A percentile compares a stretch with the other conserved stretches of the same genome.
These are phyloP conservation scores for Pangasius krempfi DNA, from an alignment of 2,797 vertebrate genomes.

Conservation along the genomic window DNA sequence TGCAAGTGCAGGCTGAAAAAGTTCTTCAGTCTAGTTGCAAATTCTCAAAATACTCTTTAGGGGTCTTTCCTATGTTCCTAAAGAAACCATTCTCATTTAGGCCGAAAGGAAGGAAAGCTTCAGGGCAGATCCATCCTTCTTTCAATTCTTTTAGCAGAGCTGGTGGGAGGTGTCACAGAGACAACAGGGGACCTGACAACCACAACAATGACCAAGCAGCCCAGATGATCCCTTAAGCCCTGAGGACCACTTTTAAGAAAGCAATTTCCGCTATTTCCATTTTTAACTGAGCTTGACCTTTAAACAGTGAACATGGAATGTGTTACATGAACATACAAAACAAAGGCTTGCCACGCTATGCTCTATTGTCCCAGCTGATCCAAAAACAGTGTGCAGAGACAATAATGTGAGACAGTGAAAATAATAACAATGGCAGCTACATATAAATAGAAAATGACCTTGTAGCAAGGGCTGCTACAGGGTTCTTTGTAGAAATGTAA, in stretches of 20 bases:
- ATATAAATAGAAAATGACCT: slow-evolving; percentile 71
- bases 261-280: slow-evolving; percentile 50
- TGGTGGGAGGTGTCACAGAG: slow-evolving; percentile 38
- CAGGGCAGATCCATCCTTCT: slow-evolving; percentile 36
- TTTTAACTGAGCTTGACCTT: slow-evolving; percentile 64
- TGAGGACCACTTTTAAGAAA: slow-evolving; percentile 43
- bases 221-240: slow-evolving; percentile 16
- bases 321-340: slow-evolving; percentile 50
- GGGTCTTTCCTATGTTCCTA: not conserved
- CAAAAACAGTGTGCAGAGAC: slow-evolving; percentile 69
- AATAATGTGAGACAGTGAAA: slow-evolving; percentile 6
- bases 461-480: slow-evolving; percentile 37
- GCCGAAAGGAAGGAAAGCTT: slow-evolving; percentile 60
- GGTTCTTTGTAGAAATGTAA: not conserved
- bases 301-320: slow-evolving; percentile 56
- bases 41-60: not conserved
- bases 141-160: slow-evolving; percentile 35
- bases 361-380: slow-evolving; percentile 63
- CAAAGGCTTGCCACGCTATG: slow-evolving; percentile 36
- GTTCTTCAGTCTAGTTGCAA: not conserved
- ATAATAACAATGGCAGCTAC: slow-evolving; percentile 70
- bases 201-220: slow-evolving; percentile 59
- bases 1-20: not conserved
- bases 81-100: slow-evolving; percentile 52
- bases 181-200: slow-evolving; percentile 34